Base-by-base conservation (phyloP, 1,140 invertebrate genomes). In the Drosophila simulans region DNA sequence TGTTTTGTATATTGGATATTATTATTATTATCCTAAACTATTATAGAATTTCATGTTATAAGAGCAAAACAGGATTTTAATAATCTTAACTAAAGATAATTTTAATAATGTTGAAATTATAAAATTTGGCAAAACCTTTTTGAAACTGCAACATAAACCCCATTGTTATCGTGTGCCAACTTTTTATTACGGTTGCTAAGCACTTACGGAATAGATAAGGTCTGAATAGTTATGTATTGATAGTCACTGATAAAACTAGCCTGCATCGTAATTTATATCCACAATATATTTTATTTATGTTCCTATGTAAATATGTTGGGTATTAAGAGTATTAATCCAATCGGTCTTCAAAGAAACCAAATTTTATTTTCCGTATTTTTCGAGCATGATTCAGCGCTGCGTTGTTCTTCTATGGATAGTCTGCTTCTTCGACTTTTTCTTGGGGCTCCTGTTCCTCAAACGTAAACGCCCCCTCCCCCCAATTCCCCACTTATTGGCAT, bases 371-470 rank as follows among this genome's bases (percentile, higher is more conserved):
- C 49, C 71, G 70, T 80, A 72, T 66, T 71, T 86, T 88, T 88
- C 70, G 83, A 70, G 70, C 58, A 88, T 86, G 82, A 86, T 82
- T 86, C 82, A 86, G 78, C 75, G 65, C 68, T 39, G 55, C 58
- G 60, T 85, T 84, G 64, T 80, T 82, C 73, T 76, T 78, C 45
- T 69, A 49, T 51, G 42, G 49, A 52, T 71, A 58, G 40, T 62
- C 63, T 66, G 35, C 31, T 57, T 63, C 35, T 42, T 20, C 11
- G 31, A 25, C 48, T 55, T 55, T 37, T 54, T 72, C 68, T 46
- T 73, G 48, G 48, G 56, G 34, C 63, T 72, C 57, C 55, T 77
- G 70, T 73, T 77, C 57, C 48, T 45, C 64, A 52, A 64, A 48
- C 35, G 27, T 31, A 2, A 31, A 27, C 25, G 0, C 27, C 1